A percentile compares a stretch with the other conserved stretches of the same genome.
Evolutionary conservation across 2,797 vertebrate species (phyloP).

Genomic region (Caiman crocodilus): DNA sequence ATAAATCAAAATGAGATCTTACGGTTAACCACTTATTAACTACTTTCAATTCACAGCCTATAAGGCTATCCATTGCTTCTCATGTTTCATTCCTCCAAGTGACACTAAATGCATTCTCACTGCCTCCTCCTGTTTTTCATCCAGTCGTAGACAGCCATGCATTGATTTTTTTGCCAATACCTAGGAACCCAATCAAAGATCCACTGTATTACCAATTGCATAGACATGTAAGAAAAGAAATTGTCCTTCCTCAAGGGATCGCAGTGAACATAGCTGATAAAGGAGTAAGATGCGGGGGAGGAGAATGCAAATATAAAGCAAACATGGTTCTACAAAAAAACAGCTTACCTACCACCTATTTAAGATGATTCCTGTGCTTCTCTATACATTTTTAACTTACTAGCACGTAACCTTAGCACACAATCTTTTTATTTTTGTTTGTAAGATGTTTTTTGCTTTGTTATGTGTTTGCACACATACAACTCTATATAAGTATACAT

Average conservation of each 20-base stretch:
- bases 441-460: background rate
- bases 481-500: background rate
- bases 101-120: background rate
- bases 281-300: background rate
- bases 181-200: conserved; percentile 26
- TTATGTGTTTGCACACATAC: background rate
- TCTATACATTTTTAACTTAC: background rate
- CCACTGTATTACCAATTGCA: background rate
- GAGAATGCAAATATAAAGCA: conserved; percentile 39
- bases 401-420: background rate
- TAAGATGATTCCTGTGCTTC: background rate
- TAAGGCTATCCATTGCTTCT: background rate
- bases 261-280: conserved; percentile 43
- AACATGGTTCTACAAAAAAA: conserved; percentile 23
- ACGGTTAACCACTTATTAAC: background rate
- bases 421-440: background rate
- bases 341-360: background rate
- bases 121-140: background rate
- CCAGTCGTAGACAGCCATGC: conserved; percentile 17
- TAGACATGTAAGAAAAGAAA: conserved; percentile 52
- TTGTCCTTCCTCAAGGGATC: conserved; percentile 38
- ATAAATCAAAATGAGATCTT: conserved; percentile 30
- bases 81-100: conserved; percentile 25
- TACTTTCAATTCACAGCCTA: conserved; percentile 28
- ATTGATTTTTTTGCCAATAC: conserved; percentile 37